Conservation (phyloP, 1,140 invertebrate species). For the Colletes latitarsis region DNA sequence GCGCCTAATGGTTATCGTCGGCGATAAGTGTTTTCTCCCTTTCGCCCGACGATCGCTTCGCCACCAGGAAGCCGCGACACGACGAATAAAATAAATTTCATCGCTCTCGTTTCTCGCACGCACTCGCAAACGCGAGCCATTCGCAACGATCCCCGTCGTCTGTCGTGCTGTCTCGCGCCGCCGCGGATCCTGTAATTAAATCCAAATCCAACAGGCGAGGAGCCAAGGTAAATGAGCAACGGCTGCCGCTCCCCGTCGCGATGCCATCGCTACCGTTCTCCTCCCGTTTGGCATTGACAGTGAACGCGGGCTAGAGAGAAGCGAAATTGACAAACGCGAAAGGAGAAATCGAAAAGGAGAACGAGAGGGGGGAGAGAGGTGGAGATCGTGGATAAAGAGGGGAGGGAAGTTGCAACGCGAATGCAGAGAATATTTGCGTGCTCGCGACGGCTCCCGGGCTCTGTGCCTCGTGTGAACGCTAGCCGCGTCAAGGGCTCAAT, state of each 20-base stretch:
- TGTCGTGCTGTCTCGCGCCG: conserved; percentile 33
- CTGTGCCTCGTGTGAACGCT: conserved; percentile 55
- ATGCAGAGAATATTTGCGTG: conserved; percentile 11
- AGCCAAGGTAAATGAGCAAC: conserved; percentile 62
- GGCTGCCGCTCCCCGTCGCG: conserved; percentile 21
- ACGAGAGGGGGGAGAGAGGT: background rate
- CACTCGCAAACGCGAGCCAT: background rate
- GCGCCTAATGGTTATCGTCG: no score
- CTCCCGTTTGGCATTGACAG: conserved; percentile 53
- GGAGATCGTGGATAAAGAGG: background rate
- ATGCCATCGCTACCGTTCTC: conserved; percentile 27
- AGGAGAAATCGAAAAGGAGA: conserved; percentile 9
- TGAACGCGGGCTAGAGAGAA: conserved; percentile 24
- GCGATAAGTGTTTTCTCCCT: no score
- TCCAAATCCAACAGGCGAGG: conserved; percentile 49
- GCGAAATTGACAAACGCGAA: conserved; percentile 23
- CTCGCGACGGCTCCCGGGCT: conserved; percentile 16
- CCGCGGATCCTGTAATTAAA: conserved; percentile 63
- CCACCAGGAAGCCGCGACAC: no score
- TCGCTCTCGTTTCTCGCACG: background rate
- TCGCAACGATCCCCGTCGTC: conserved; percentile 23
- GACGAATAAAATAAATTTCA: background rate
- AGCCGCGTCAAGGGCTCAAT: conserved; percentile 68
- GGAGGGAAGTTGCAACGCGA: conserved; percentile 28
- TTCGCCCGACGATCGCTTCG: no score